These are phyloP conservation scores for Coleophora deauratella DNA, from an alignment of 2,888 invertebrate genomes.

Conservation along the genomic window DNA sequence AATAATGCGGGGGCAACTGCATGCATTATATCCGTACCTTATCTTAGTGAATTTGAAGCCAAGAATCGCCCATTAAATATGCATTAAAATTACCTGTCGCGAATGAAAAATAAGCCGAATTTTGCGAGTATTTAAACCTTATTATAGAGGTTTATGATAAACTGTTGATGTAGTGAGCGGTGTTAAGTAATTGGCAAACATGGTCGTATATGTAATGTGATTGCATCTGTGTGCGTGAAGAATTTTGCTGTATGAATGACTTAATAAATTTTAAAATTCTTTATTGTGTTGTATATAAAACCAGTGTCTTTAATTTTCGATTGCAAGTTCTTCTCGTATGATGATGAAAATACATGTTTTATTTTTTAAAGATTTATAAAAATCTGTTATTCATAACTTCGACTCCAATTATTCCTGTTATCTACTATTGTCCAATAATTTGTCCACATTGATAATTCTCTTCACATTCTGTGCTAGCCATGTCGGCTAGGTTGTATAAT, in stretches of 20 bases:
- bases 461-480: too few species aligned
- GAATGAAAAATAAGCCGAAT: slow-evolving; percentile 52
- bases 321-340: too few species aligned
- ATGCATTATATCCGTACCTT: slow-evolving; percentile 71
- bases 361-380: too few species aligned
- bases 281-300: too few species aligned
- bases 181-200: slow-evolving; percentile 27
- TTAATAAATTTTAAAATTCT: neutral
- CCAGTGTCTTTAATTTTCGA: too few species aligned
- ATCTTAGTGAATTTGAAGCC: slow-evolving; percentile 73
- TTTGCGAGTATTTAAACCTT: slow-evolving; percentile 27
- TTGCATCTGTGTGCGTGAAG: too few species aligned
- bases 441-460: too few species aligned
- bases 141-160: slow-evolving; percentile 30
- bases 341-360: too few species aligned
- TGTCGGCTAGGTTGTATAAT: neutral
- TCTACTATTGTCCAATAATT: too few species aligned
- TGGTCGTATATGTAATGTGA: neutral
- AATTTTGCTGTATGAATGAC: neutral
- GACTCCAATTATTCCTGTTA: too few species aligned
- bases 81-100: slow-evolving; percentile 73
- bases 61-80: slow-evolving; percentile 73
- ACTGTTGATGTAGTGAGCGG: slow-evolving; percentile 24
- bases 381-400: too few species aligned
- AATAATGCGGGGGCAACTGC: slow-evolving; percentile 68